phyloP scores from a whole-genome alignment of 2,888 invertebrate species.

The Drosophila differens region DNA sequence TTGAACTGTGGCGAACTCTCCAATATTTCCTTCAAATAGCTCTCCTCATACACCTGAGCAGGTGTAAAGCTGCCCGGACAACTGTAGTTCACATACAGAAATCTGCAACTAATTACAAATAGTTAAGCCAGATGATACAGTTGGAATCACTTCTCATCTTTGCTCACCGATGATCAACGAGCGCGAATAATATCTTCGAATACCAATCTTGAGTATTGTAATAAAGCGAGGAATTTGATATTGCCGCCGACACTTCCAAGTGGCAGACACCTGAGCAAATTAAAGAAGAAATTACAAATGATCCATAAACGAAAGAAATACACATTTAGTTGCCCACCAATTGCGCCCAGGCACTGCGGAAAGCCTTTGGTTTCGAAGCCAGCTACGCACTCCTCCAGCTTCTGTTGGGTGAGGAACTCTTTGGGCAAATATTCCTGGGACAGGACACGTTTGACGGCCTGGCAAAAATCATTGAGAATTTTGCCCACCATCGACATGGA shows the following conservation, averaged over 20 bases:
- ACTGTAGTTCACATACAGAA: slow-evolving; percentile 1
- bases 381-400: not conserved
- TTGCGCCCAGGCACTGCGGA: slow-evolving; percentile 13
- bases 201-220: not conserved
- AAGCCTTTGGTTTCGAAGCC: slow-evolving; percentile 1
- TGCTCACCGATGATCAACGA: slow-evolving; percentile 14
- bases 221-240: not conserved
- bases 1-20: not conserved
- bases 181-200: slow-evolving; percentile 6
- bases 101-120: slow-evolving; percentile 5
- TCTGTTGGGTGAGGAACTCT: slow-evolving; percentile 2
- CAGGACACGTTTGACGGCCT: slow-evolving; percentile 1
- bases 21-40: not conserved
- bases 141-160: too few species aligned
- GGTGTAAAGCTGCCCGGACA: not conserved
- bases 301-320: not conserved
- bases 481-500: not conserved
- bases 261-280: not conserved
- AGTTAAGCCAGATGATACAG: not conserved
- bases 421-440: not conserved
- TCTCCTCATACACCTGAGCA: not conserved
- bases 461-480: slow-evolving; percentile 14
- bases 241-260: not conserved
- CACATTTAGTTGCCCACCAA: not conserved
- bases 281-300: not conserved